Evolutionary conservation across 2,113 vertebrate genomes (phyloP), one percentile per base, ranked within the genome.

Genomic region (Malurus melanocephalus): DNA sequence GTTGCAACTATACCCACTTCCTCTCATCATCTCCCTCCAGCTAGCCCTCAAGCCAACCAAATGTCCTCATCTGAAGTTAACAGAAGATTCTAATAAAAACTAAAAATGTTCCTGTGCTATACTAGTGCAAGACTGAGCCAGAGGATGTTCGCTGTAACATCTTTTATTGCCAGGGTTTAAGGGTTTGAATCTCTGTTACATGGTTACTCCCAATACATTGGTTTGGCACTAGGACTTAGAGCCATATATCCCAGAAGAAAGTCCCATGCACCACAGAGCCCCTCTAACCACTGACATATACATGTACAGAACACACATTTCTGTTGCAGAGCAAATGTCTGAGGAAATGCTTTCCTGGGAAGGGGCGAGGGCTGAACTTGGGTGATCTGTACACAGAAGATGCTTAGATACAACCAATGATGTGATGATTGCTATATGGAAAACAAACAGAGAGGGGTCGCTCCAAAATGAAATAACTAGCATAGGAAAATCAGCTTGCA

Each of bases 21-120:
- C 86, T 91, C 78, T 88, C 88, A 79, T 88, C 56, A 1, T 92
- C 13, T 93, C 59, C 71, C 73, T 85, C 55, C 60, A 85, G 71
- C 74, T 66, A 87, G 45, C 78, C 83, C 78, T 69, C 62, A 80
- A 73, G 66, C n/a, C 55, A 88, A 73, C 55, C 46, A 93, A 94
- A 91, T 69, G 61, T 71, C 40, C 46, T 92, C 77, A 72, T 79
- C 40, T 88, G 69, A 92, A 88, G 74, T 61, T 76, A 64, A 79
- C 80, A 93, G 74, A 90, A 94, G 62, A 91, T 84, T 91, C 56
- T 56, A 93, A 95, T 92, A 83, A 90, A 90, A 69, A 16, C 24
- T 45, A 73, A 1, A 5, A 85, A 82, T 92, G 68, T 85, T 51
- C 26, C 59, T 80, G 22, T 2, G 2, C 12, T 59, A 23, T 30